A percentile compares a stretch with the other conserved stretches of the same genome.
Conservation (phyloP, 1,140 invertebrate genomes). For the Nasonia longicornis region DNA sequence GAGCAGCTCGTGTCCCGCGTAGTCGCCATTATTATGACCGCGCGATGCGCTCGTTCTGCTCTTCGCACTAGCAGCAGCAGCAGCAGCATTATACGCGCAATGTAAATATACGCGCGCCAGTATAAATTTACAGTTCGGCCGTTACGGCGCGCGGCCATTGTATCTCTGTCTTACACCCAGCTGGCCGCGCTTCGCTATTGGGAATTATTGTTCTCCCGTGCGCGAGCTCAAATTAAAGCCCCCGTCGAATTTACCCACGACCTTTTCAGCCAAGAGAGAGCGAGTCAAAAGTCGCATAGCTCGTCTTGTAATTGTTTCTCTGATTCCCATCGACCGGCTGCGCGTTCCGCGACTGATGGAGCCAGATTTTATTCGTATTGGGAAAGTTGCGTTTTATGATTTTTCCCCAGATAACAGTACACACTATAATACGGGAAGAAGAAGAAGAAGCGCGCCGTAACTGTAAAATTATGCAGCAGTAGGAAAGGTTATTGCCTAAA, state of each 20-base stretch:
- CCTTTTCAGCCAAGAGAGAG: too few relatives aligned
- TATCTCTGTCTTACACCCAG: not conserved
- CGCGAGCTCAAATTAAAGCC: not conserved
- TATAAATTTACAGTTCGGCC: conserved; percentile 36
- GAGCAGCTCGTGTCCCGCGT: not conserved
- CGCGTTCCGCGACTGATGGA: not conserved
- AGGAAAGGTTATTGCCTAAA: not conserved
- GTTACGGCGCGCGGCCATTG: not conserved
- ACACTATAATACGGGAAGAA: not conserved
- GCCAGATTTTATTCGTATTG: not conserved
- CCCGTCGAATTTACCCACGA: not conserved
- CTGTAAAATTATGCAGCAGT: conserved; percentile 22
- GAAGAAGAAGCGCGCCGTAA: not conserved
- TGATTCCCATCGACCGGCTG: not conserved
- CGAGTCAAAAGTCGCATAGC: not conserved
- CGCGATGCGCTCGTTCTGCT: not conserved
- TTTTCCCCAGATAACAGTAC: conserved; percentile 1
- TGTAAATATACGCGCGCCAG: conserved; percentile 20
- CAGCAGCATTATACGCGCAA: not conserved
- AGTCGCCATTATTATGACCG: conserved; percentile 5
- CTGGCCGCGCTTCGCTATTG: not conserved
- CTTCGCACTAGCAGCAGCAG: not conserved
- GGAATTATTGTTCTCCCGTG: conserved; percentile 9
- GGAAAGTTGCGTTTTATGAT: conserved; percentile 4
- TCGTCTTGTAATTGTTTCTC: not conserved